Evolutionary conservation across 2,113 vertebrate genomes (phyloP), one percentile per base, ranked within the genome.

Genomic region (Macroglossus sobrinus): DNA sequence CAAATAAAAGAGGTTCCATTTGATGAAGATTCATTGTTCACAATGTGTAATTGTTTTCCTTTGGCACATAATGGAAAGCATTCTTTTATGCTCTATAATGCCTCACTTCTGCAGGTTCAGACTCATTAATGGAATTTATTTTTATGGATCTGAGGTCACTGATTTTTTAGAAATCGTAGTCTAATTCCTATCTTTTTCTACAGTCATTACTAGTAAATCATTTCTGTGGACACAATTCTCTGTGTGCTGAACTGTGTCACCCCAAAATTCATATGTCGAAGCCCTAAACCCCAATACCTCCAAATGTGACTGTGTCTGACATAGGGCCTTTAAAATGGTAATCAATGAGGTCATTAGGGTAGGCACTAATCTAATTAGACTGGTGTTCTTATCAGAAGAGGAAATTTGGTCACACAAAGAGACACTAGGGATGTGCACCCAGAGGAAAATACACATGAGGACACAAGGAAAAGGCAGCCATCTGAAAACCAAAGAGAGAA

Each of bases 181-280:
- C 45, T 33, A 93, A 33, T 74, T 95, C 63, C 53, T 91, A 91
- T 72, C 19, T 89, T 33, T 35, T 28, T 94, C 16, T 28, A 82
- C 3, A 64, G n/a, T 59, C 79, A 80, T 10, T 95, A 33, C 3
- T 90, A 88, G 57, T 82, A 76, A 97, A 97, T 95, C 53, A 97
- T 93, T 97, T 97, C 94, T 94, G 95, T 50, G 57, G 63, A 78
- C 91, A 92, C 26, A 50, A 43, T 47, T 85, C 57, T 19, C 43
- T 35, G 35, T 33, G 43, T 28, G 24, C 53, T 69, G 8, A 79
- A 55, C 24, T 66, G 13, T 1, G 7, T 59, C n/a, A 84, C 71
- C 30, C 59, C 2, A 1, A 38, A 91, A 64, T 88, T 66, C 22
- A 3, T 35, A 69, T 40, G 15, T 43, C 24, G 30, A 86, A 22